These are phyloP conservation scores for Lycaena phlaeas DNA, from an alignment of 2,888 invertebrate species.

Conservation along the genomic window DNA sequence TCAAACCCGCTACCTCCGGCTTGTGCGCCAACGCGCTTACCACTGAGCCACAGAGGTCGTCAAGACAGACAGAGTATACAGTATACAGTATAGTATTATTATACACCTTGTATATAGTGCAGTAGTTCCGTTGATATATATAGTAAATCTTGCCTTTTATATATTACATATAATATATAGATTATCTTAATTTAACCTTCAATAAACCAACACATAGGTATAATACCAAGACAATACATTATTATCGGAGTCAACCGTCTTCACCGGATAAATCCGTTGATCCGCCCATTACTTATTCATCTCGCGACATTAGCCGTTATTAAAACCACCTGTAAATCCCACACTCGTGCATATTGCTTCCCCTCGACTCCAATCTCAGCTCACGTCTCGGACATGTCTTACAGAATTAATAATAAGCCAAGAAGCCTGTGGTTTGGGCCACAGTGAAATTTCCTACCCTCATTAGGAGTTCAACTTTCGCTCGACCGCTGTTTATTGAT, in stretches of 20 bases:
- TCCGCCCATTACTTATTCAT: conserved; percentile 70
- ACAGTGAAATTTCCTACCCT: conserved; percentile 71
- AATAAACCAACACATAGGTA: too few species aligned
- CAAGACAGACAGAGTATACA: too few species aligned
- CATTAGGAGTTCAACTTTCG: conserved; percentile 65
- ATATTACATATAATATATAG: too few species aligned
- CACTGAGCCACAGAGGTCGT: too few species aligned
- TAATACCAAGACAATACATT: conserved; percentile 15
- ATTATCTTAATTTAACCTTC: too few species aligned
- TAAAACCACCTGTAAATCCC: conserved; percentile 72
- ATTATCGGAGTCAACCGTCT: conserved; percentile 37
- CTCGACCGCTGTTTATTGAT: conserved; percentile 63
- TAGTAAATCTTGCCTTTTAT: too few species aligned
- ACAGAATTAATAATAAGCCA: conserved; percentile 75
- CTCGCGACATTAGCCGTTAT: conserved; percentile 70
- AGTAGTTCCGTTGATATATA: too few species aligned
- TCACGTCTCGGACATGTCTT: conserved; percentile 75
- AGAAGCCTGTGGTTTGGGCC: conserved; percentile 67
- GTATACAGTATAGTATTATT: too few species aligned
- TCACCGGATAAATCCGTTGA: conserved; percentile 36
- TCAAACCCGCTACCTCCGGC: too few species aligned
- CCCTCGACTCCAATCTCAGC: conserved; percentile 71
- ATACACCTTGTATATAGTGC: too few species aligned
- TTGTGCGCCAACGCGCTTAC: too few species aligned
- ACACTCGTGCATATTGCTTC: conserved; percentile 52